These are phyloP conservation scores for Knipowitschia caucasica DNA, from an alignment of 2,797 vertebrate species.

Conservation along the genomic window DNA sequence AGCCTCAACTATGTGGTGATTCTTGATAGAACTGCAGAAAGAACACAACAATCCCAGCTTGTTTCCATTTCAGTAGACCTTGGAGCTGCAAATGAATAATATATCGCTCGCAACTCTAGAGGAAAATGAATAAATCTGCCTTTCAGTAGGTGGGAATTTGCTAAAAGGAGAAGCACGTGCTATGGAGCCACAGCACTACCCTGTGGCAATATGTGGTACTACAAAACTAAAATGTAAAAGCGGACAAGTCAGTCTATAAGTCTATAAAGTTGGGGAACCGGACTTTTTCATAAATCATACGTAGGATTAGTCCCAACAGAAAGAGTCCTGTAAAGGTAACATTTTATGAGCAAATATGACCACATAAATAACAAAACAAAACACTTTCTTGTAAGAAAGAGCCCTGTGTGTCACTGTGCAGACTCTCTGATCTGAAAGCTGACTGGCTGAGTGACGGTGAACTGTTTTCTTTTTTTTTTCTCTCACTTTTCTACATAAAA, in stretches of 20 bases:
- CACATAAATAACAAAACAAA: no score
- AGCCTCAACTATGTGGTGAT: conserved; percentile 24
- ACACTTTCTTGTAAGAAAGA: no score
- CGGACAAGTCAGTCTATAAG: background rate
- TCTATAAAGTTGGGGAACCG: background rate
- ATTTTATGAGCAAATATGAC: no score
- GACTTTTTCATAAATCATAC: no score
- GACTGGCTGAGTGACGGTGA: no score
- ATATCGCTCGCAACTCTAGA: conserved; percentile 56
- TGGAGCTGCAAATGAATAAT: conserved; percentile 67
- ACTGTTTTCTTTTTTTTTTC: no score
- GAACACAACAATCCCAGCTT: conserved; percentile 52
- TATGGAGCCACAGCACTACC: conserved; percentile 65
- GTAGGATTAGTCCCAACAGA: no score
- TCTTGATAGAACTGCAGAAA: conserved; percentile 49
- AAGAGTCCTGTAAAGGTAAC: no score
- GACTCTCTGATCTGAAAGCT: no score
- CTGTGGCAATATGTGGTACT: conserved; percentile 41
- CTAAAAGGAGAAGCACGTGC: conserved; percentile 10
- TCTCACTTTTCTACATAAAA: no score
- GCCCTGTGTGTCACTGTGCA: no score
- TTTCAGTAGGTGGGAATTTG: conserved; percentile 27
- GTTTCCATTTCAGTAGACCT: conserved; percentile 61
- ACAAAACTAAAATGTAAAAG: background rate
- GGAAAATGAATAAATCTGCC: conserved; percentile 65